These are phyloP conservation scores for Vanessa tameamea DNA, from an alignment of 1,140 invertebrate genomes.

Conservation along the genomic window DNA sequence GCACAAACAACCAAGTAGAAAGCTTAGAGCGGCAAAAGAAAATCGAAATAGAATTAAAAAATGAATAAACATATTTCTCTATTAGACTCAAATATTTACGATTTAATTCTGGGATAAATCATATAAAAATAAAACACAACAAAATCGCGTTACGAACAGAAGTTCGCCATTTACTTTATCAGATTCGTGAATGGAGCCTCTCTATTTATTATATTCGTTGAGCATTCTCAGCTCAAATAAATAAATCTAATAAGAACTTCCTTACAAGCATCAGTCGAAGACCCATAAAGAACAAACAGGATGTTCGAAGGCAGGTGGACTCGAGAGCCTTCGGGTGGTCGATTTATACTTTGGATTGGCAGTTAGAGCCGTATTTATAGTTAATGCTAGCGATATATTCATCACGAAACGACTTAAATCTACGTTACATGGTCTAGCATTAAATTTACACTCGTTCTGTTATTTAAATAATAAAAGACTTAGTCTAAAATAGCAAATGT, in stretches of 20 bases:
- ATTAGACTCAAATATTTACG: too few relatives aligned
- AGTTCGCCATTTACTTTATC: not conserved
- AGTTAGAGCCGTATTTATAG: constrained; percentile 26
- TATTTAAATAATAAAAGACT: not conserved
- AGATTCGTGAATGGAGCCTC: not conserved
- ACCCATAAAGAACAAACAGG: constrained; percentile 34
- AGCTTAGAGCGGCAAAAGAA: not conserved
- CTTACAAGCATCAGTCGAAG: constrained; percentile 12
- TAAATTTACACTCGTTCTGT: too few relatives aligned
- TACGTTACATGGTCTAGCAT: too few relatives aligned
- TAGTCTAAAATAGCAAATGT: too few relatives aligned
- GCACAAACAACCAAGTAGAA: too few relatives aligned
- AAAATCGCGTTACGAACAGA: too few relatives aligned
- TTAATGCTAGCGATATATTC: not conserved
- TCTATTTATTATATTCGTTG: not conserved
- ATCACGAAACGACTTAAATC: not conserved
- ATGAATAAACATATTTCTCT: too few relatives aligned
- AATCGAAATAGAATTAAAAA: too few relatives aligned
- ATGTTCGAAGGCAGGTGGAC: constrained; percentile 34
- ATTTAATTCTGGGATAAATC: too few relatives aligned
- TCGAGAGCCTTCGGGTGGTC: constrained; percentile 35
- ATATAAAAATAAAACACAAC: too few relatives aligned
- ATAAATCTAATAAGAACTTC: constrained; percentile 27
- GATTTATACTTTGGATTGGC: constrained; percentile 32
- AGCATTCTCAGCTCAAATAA: constrained; percentile 10